phyloP scores from a whole-genome alignment of 2,113 vertebrate species.

The Pyxicephalus adspersus region DNA sequence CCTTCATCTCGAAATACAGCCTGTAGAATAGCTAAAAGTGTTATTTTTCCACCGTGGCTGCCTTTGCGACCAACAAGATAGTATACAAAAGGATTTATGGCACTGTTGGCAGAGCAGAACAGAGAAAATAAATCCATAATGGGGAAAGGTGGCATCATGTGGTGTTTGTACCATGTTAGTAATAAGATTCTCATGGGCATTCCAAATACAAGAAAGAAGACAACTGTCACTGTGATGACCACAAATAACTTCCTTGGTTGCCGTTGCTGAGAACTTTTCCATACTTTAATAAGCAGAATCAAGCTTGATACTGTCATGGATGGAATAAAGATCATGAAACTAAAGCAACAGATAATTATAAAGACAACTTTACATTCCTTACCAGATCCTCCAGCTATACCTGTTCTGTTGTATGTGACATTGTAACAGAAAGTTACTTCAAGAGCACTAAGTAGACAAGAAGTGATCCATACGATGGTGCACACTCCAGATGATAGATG shows the following conservation, averaged over 20 bases:
- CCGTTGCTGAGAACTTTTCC: constrained; percentile 53
- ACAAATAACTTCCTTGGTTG: constrained; percentile 52
- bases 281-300: constrained; percentile 60
- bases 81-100: constrained; percentile 58
- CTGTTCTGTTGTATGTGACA: background rate
- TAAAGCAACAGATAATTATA: constrained; percentile 36
- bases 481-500: constrained; percentile 9
- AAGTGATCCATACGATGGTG: constrained; percentile 51
- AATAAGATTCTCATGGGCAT: constrained; percentile 57
- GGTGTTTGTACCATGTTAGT: constrained; percentile 35
- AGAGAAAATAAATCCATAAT: constrained; percentile 51
- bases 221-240: constrained; percentile 59
- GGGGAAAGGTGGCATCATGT: constrained; percentile 18
- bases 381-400: background rate
- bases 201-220: constrained; percentile 61
- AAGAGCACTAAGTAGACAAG: background rate
- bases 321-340: constrained; percentile 59
- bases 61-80: constrained; percentile 56
- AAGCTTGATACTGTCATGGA: constrained; percentile 64
- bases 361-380: constrained; percentile 7
- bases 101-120: constrained; percentile 61
- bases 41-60: constrained; percentile 1
- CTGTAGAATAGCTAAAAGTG: constrained; percentile 8
- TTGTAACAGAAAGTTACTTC: constrained; percentile 34
- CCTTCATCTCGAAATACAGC: constrained; percentile 43